Conservation (phyloP, 2,888 invertebrate genomes). For the Athalia cordata region DNA sequence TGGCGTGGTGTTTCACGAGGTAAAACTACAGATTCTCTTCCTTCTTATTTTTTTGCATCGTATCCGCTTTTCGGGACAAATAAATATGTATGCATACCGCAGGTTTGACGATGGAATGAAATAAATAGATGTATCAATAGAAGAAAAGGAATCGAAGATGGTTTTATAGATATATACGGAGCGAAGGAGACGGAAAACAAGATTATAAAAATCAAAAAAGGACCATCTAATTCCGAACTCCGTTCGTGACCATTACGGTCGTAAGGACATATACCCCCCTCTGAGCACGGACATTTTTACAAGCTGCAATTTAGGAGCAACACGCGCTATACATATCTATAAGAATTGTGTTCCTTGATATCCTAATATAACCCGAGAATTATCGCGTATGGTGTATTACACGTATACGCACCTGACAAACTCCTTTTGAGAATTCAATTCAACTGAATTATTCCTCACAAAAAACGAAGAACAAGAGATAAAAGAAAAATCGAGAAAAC, state of each 20-base stretch:
- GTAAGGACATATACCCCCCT: constrained; percentile 32
- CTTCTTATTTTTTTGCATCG: no score
- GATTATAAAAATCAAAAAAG: neutral
- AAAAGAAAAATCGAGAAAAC: neutral
- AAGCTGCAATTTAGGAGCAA: constrained; percentile 45
- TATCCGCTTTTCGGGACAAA: no score
- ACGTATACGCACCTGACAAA: constrained; percentile 26
- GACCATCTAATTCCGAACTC: constrained; percentile 18
- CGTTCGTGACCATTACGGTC: constrained; percentile 20
- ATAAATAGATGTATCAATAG: neutral
- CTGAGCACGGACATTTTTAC: constrained; percentile 44
- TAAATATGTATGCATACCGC: neutral
- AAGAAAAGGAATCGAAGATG: neutral
- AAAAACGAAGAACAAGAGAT: neutral
- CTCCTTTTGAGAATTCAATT: constrained; percentile 35
- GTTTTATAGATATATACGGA: neutral
- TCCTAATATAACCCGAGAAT: constrained; percentile 41
- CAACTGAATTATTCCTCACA: constrained; percentile 11
- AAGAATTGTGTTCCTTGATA: neutral
- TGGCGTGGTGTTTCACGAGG: constrained; percentile 10
- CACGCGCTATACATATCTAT: neutral
- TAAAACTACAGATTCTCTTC: constrained; percentile 32
- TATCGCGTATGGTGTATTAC: neutral
- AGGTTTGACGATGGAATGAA: neutral
- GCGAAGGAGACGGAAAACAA: neutral